Evolutionary conservation across 2,797 vertebrate species (phyloP), one percentile per base, ranked within the genome.

Genomic region (Nyctibius grandis): DNA sequence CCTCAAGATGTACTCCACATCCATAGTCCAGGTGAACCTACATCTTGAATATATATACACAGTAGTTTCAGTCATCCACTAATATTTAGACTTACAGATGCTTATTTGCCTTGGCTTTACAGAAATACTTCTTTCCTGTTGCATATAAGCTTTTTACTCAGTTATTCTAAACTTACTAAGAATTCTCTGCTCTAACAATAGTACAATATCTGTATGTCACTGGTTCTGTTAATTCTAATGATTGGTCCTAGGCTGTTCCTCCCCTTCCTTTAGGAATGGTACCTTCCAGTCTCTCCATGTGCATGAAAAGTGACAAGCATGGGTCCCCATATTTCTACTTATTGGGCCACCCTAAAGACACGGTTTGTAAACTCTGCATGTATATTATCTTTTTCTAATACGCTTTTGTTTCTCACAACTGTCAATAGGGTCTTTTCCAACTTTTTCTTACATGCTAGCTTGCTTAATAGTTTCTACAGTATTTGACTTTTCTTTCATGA

Each of bases 301-400:
- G 99, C 99, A 99, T 99, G 99, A 99, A 99, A 99, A 99, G 99
- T 99, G 99, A 99, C 99, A 99, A 99, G 99, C 99, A 99, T 99
- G 99, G 99, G 98, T 99, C 99, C 98, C 99, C 99, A 98, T 99
- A 99, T 99, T 99, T 99, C 99, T 99, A 99, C 99, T 99, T 99
- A 99, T 98, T 99, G 99, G 99, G 99, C 98, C 99, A 99, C 98
- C 99, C 99, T 99, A 99, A 99, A 99, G 99, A 99, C 99, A 99
- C 99, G 99, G 99, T 99, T 99, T 99, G 99, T 99, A 99, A 99
- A 98, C 97, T 98, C 98, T 98, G 97, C 98, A 99, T 98, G 99
- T 97, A 96, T 99, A 98, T 98, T 98, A 97, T 97, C 97, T 96
- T 98, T 98, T 96, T 97, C 98, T 98, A 98, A 98, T 98, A 93